Conservation (phyloP, 1,140 invertebrate species). For the Caenorhabditis latens region DNA sequence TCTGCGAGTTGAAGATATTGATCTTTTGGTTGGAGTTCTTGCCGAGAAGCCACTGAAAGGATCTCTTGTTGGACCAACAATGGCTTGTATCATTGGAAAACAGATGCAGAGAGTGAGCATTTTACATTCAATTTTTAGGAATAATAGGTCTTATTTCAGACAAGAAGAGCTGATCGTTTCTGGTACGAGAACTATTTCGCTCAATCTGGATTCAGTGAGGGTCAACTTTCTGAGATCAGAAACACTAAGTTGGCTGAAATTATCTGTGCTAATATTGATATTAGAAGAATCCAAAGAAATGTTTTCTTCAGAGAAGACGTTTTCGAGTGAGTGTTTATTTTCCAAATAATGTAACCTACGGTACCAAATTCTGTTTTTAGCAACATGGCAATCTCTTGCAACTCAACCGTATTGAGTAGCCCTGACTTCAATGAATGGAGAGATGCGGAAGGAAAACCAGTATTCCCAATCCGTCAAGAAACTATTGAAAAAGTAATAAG, state of each 20-base stretch:
- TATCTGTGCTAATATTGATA: slow-evolving; percentile 60
- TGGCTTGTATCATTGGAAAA: slow-evolving; percentile 86
- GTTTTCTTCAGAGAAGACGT: slow-evolving; percentile 62
- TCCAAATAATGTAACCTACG: too few species aligned
- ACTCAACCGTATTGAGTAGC: slow-evolving; percentile 57
- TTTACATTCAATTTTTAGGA: not conserved
- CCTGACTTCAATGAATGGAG: slow-evolving; percentile 64
- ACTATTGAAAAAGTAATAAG: slow-evolving; percentile 68
- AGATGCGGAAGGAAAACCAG: slow-evolving; percentile 63
- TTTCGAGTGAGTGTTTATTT: slow-evolving; percentile 57
- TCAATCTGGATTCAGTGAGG: slow-evolving; percentile 82
- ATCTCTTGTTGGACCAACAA: slow-evolving; percentile 86
- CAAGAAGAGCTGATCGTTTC: slow-evolving; percentile 76
- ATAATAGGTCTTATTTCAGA: slow-evolving; percentile 59
- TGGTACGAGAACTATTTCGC: slow-evolving; percentile 77
- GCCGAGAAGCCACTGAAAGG: slow-evolving; percentile 83
- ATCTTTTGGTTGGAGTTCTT: slow-evolving; percentile 86
- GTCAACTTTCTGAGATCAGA: slow-evolving; percentile 83
- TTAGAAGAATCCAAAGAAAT: slow-evolving; percentile 46
- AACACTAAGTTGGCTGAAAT: slow-evolving; percentile 59
- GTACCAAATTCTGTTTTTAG: slow-evolving; percentile 16
- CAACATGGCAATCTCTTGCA: slow-evolving; percentile 67
- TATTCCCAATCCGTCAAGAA: slow-evolving; percentile 66
- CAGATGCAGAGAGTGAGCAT: slow-evolving; percentile 83
- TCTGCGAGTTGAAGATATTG: slow-evolving; percentile 82